A percentile compares a stretch with the other conserved stretches of the same genome.
phyloP scores from a whole-genome alignment of 2,888 invertebrate species.

The Cataglyphis altisquamis region DNA sequence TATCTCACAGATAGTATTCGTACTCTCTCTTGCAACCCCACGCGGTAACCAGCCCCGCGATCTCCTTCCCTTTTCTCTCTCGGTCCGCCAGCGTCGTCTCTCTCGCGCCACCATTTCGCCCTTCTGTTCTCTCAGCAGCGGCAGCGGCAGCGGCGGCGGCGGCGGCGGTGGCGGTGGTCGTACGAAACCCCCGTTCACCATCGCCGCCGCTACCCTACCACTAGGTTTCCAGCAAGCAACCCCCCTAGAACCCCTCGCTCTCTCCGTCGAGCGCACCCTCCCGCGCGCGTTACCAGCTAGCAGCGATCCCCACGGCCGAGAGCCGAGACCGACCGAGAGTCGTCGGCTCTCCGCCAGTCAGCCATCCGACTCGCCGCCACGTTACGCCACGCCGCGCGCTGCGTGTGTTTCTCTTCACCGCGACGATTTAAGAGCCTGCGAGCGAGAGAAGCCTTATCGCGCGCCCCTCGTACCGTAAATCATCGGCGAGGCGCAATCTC shows the following conservation, averaged over 20 bases:
- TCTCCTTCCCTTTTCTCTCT: conserved; percentile 6
- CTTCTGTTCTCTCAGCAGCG: conserved; percentile 24
- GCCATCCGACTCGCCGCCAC: conserved; percentile 84
- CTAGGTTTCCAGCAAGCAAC: conserved; percentile 70
- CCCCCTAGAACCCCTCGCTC: conserved; percentile 67
- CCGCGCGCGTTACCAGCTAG: conserved; percentile 76
- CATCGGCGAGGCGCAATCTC: conserved; percentile 46
- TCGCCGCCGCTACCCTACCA: conserved; percentile 69
- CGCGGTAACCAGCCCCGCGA: conserved; percentile 57
- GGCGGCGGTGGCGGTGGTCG: conserved; percentile 34
- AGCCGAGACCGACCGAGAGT: conserved; percentile 81
- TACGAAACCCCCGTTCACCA: conserved; percentile 71
- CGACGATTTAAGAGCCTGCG: conserved; percentile 63
- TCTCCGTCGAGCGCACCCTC: conserved; percentile 70
- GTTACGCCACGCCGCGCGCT: conserved; percentile 80
- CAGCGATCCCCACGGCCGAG: conserved; percentile 81
- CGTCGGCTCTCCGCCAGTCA: conserved; percentile 84
- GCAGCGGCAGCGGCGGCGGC: no score
- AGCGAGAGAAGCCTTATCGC: conserved; percentile 57
- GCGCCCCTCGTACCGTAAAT: conserved; percentile 51
- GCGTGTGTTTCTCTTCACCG: conserved; percentile 74
- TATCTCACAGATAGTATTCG: conserved; percentile 23
- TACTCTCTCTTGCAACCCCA: conserved; percentile 45
- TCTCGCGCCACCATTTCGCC: conserved; percentile 41
- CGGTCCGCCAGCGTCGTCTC: conserved; percentile 27